These are phyloP conservation scores for Heterodera filipjevi DNA, from an alignment of 2,888 invertebrate genomes.

Conservation along the genomic window DNA sequence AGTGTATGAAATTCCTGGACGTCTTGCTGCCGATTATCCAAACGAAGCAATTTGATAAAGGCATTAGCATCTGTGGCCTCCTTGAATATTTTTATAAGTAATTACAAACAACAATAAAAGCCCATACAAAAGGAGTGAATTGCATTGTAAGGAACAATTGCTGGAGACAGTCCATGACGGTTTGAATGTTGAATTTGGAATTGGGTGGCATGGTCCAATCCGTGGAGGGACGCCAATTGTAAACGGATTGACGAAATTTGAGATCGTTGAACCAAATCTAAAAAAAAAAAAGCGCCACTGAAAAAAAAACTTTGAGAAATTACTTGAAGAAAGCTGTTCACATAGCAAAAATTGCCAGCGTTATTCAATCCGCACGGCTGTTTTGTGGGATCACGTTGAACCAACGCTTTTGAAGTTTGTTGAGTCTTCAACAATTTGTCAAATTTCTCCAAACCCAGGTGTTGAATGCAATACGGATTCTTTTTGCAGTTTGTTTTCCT, in stretches of 20 bases:
- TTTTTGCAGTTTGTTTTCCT: slow-evolving; percentile 35
- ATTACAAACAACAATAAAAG: background rate
- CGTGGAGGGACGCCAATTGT: slow-evolving; percentile 51
- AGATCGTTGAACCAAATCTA: slow-evolving; percentile 64
- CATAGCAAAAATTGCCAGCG: slow-evolving; percentile 61
- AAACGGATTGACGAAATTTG: slow-evolving; percentile 59
- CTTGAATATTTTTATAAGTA: no score
- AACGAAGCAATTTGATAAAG: slow-evolving; percentile 45
- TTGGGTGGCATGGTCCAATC: slow-evolving; percentile 43
- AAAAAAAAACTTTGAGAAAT: background rate
- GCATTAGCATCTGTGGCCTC: slow-evolving; percentile 48
- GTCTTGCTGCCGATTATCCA: slow-evolving; percentile 60
- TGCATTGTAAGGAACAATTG: slow-evolving; percentile 57
- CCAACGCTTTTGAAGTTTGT: slow-evolving; percentile 40
- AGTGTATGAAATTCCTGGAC: slow-evolving; percentile 60
- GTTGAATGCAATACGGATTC: slow-evolving; percentile 56
- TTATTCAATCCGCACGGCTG: slow-evolving; percentile 60
- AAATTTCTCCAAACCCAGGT: slow-evolving; percentile 60
- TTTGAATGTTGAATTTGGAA: slow-evolving; percentile 54
- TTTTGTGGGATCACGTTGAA: slow-evolving; percentile 48
- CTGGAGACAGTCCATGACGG: slow-evolving; percentile 56
- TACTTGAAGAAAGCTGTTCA: slow-evolving; percentile 63
- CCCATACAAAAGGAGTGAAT: slow-evolving; percentile 58
- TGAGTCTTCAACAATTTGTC: slow-evolving; percentile 51
- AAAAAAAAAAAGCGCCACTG: slow-evolving; percentile 25